A percentile compares a stretch with the other conserved stretches of the same genome.
These are phyloP conservation scores for Ormyrus thymus DNA, from an alignment of 2,888 invertebrate species.

Conservation along the genomic window DNA sequence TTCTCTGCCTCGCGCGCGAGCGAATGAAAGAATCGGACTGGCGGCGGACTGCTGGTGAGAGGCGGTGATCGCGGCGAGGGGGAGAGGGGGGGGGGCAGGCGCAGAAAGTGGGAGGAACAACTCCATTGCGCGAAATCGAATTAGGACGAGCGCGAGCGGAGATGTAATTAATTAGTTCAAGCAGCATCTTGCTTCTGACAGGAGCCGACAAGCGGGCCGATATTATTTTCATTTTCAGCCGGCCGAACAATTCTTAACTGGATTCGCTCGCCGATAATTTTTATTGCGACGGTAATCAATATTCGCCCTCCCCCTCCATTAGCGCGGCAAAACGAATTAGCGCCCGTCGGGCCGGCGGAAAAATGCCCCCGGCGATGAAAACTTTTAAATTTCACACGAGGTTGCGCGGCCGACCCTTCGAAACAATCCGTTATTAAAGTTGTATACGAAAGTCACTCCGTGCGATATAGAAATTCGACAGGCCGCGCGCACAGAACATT, in stretches of 20 bases:
- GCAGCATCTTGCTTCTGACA: conserved; percentile 69
- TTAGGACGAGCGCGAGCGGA: conserved; percentile 64
- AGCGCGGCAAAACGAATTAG: not conserved
- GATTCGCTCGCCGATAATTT: conserved; percentile 41
- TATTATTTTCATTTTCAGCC: conserved; percentile 57
- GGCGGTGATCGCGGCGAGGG: not conserved
- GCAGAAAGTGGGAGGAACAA: conserved; percentile 64
- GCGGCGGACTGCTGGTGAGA: not conserved
- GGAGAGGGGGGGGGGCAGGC: conserved; percentile 51
- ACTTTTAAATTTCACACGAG: too few relatives aligned
- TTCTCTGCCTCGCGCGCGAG: not conserved
- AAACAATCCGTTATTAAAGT: too few relatives aligned
- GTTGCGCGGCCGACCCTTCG: too few relatives aligned
- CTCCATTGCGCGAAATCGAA: conserved; percentile 72
- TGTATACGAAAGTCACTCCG: too few relatives aligned
- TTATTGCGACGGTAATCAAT: conserved; percentile 52
- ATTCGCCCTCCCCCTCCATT: conserved; percentile 52
- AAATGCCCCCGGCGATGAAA: too few relatives aligned
- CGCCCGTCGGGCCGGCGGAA: too few relatives aligned
- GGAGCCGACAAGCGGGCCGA: conserved; percentile 57
- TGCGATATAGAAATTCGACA: too few relatives aligned
- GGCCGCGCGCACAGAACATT: too few relatives aligned
- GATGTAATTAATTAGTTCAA: conserved; percentile 73
- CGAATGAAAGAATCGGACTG: conserved; percentile 5
- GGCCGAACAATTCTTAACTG: conserved; percentile 47